Evolutionary conservation across 2,113 vertebrate genomes (phyloP), one percentile per base, ranked within the genome.

Genomic region (Osmerus mordax): DNA sequence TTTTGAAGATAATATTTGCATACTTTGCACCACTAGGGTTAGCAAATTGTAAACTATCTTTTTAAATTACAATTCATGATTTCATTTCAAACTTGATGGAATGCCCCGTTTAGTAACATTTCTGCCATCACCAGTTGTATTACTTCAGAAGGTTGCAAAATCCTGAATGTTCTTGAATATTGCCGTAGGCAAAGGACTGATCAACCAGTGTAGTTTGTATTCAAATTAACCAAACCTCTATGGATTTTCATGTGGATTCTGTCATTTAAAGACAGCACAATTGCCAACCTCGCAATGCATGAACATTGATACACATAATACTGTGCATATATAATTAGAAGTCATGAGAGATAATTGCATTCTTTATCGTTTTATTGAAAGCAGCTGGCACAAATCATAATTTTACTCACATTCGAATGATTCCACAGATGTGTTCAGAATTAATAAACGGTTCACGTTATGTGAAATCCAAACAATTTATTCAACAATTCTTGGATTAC

Each of bases 331-430:
- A 77, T 77, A 70, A 82, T 82, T 78, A 80, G 61, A 69, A 78
- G 72, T 79, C 68, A 73, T 54, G 66, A 61, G 56, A 58, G 74
- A 80, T 79, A 74, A 85, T 81, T 74, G 67, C 55, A 66, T 83
- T 77, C 19, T 25, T 67, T 67, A 53, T 72, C 69, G 60, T 75
- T 80, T 84, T 84, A 81, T 78, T 82, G 76, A 65, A 76, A 47
- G 71, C 80, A 78, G 69, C 76, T 83, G 79, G 72, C 73, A 76
- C 71, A 82, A 80, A 81, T 81, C 69, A 83, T 75, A 11, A 69
- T 74, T 82, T 83, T 67, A 53, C 70, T 82, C 73, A 73, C 69
- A 73, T 83, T 75, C 76, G 67, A 74, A 69, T 75, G 62, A 76
- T 84, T 86, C 73, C 71, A 64, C 59, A 69, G 72, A 83, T 81